phyloP scores from a whole-genome alignment of 2,888 invertebrate genomes.

The Allygus modestus region DNA sequence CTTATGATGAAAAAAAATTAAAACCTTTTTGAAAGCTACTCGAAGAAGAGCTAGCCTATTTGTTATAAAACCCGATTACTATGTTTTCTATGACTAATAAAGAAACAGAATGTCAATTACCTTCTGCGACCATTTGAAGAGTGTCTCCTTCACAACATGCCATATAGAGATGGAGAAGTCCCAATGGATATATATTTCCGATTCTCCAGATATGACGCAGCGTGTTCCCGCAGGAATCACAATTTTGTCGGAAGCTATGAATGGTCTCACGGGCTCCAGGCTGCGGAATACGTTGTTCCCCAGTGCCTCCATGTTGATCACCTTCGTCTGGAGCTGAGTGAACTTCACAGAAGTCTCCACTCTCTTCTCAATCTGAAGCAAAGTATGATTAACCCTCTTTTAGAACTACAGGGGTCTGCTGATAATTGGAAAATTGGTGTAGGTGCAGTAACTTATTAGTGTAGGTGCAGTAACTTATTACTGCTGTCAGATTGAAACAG shows the following conservation, averaged over 20 bases:
- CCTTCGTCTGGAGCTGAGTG: conserved; percentile 43
- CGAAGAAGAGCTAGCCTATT: too few relatives aligned
- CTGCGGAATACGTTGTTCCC: conserved; percentile 53
- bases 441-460: too few relatives aligned
- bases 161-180: conserved; percentile 58
- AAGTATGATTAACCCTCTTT: neutral
- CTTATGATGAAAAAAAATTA: too few relatives aligned
- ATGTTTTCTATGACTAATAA: too few relatives aligned
- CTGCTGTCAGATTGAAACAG: too few relatives aligned
- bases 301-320: conserved; percentile 36
- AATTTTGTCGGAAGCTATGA: conserved; percentile 16
- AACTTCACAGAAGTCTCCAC: conserved; percentile 50
- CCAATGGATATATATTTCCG: conserved; percentile 50
- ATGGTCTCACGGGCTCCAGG: conserved; percentile 47
- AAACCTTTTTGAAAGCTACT: too few relatives aligned
- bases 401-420: too few relatives aligned
- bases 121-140: conserved; percentile 52
- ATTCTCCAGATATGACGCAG: conserved; percentile 26
- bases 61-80: too few relatives aligned
- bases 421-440: neutral
- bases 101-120: too few relatives aligned
- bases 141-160: conserved; percentile 49
- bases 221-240: conserved; percentile 60
- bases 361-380: conserved; percentile 55
- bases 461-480: too few relatives aligned